phyloP scores from a whole-genome alignment of 2,888 invertebrate genomes.

The Nezara viridula region DNA sequence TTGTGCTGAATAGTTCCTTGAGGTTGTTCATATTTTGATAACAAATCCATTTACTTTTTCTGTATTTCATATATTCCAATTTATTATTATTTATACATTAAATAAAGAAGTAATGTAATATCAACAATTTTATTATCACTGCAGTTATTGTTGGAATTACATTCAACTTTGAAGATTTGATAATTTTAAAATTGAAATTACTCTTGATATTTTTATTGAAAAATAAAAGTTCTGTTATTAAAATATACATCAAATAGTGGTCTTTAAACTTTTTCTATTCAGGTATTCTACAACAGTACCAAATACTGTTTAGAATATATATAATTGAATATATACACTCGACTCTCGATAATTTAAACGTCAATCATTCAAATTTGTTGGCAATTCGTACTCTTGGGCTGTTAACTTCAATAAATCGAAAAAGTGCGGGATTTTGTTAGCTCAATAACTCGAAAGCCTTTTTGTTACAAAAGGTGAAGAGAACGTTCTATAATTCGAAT shows the following conservation, averaged over 20 bases:
- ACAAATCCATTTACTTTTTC: neutral
- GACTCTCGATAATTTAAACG: too few relatives aligned
- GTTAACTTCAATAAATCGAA: too few relatives aligned
- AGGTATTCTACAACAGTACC: neutral
- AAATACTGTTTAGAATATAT: too few relatives aligned
- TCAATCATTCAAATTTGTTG: too few relatives aligned
- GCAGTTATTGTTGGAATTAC: neutral
- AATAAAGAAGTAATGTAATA: neutral
- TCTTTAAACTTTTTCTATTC: neutral
- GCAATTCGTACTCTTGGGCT: too few relatives aligned
- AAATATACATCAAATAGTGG: neutral
- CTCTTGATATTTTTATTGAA: neutral
- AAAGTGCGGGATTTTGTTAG: too few relatives aligned
- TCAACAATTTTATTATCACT: neutral
- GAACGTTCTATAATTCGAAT: too few relatives aligned
- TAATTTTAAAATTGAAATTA: neutral
- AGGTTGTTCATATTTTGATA: neutral
- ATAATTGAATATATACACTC: too few relatives aligned
- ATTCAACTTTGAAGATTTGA: neutral
- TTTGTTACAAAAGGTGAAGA: too few relatives aligned
- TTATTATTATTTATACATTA: neutral
- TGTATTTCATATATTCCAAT: neutral
- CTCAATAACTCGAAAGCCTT: too few relatives aligned
- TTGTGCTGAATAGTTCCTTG: neutral
- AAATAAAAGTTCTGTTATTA: neutral